Base-by-base conservation (phyloP, 2,888 invertebrate genomes). In the Phymatocera aterrima region DNA sequence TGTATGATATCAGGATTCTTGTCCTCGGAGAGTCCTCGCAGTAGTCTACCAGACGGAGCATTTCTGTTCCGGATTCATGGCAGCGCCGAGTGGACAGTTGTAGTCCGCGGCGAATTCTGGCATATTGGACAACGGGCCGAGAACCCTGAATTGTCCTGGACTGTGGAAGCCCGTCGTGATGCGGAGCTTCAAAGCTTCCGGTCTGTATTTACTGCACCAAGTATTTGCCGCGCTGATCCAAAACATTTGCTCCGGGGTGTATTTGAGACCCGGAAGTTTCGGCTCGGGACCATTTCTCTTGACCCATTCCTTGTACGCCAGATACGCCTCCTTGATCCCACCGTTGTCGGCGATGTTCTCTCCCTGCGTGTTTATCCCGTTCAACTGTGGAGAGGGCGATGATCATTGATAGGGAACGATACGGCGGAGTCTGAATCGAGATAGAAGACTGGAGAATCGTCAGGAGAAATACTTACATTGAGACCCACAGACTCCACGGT, bases 261-360 rank as follows among this genome's bases (percentile, higher is more conserved):
- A 96, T 72, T 94, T 92, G 0, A 97, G 91, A 0, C 96, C 97
- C 0, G 97, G 97, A 40, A 97, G 91, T 70, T 92, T 91, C 0
- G 91, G 90, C 85, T 97, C 96, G 0, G 91, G 91, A 0, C 94
- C 93, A 86, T 96, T 93, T 10, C 94, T 92, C 24, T 93, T 91
- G 0, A 93, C 93, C 96, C 96, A 97, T 12, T 93, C 93, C 64
- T 94, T 92, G 90, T 97, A 97, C 0, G 97, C 97, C 81, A 94
- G 92, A 90, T 98, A 98, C 0, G 98, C 96, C 88, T 97, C 96
- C 89, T 97, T 98, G 82, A 98, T 94, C 0, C 98, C 98, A 2
- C 97, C 98, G 88, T 98, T 98, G 89, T 98, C 98, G 0, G 98
- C 98, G 79, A 98, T 98, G 89, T 98, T 98, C 90, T 98, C 98